Conservation (phyloP, 1,140 invertebrate species). For the Augochlora pura region DNA sequence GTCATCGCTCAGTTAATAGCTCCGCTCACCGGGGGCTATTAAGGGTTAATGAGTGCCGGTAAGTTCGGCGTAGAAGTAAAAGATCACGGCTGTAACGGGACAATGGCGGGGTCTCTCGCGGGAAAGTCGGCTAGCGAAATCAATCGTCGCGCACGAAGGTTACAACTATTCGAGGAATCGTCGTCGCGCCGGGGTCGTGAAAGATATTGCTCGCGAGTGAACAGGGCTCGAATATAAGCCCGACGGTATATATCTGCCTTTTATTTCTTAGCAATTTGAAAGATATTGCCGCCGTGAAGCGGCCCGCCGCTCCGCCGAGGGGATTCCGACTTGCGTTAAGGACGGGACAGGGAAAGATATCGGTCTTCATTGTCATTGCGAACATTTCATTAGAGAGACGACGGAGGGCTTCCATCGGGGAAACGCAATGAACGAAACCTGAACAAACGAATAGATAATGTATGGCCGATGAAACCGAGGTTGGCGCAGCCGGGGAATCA, state of each 20-base stretch:
- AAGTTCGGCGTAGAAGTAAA: background rate
- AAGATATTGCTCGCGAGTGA: background rate
- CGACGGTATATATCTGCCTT: background rate
- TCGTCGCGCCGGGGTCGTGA: background rate
- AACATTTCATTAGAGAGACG: background rate
- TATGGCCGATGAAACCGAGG: too few species aligned
- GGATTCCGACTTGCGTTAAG: too few species aligned
- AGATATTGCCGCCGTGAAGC: background rate
- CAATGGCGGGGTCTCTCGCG: too few species aligned
- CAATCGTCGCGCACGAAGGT: background rate
- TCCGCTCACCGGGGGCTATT: too few species aligned
- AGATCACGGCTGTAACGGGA: background rate
- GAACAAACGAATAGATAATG: too few species aligned
- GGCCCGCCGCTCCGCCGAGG: background rate
- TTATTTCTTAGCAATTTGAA: background rate
- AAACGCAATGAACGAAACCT: too few species aligned
- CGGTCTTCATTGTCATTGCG: too few species aligned
- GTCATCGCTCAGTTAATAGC: too few species aligned
- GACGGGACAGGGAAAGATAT: too few species aligned
- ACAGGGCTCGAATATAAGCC: background rate
- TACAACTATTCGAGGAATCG: background rate
- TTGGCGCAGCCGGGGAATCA: too few species aligned
- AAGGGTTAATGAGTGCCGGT: too few species aligned
- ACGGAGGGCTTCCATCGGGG: background rate
- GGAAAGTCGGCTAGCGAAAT: background rate